Base-by-base conservation (phyloP, 2,888 invertebrate genomes). In the Autographa gamma region DNA sequence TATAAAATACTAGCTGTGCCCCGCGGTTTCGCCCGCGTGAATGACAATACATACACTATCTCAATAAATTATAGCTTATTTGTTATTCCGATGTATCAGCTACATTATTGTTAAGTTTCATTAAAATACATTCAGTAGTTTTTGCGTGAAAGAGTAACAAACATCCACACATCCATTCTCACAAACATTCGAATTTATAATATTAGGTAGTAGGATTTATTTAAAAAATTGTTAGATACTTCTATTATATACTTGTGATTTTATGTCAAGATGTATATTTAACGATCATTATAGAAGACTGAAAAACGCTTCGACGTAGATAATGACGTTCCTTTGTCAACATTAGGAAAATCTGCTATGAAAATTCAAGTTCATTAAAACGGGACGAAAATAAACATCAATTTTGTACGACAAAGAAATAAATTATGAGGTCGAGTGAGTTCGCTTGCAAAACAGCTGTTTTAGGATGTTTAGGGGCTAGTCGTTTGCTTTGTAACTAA, bases 401-500 rank as follows among this genome's bases (percentile, higher is more conserved):
- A 72, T 70, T 72, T 48, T 59, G 66, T 63, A 41, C 58, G 52
- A 74, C 60, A 69, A 73, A 70, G 69, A 66, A 70, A 63, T 65
- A 79, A 68, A 69, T 71, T 43, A 69, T 43, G 58, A 54, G 52
- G 66, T 63, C 66, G 56, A 38, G 38, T 63, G 71, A 62, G 64
- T 74, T 74, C 34, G 66, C 59, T 58, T 41, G 38, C 41, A 59
- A 64, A 66, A 43, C 73, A 56, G 25, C 52, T 68, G 68, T 68
- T 73, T 61, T 13, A 25, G 54, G 59, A 60, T 73, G 56, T 80
- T 76, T 60, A 64, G 43, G 56, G 54, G 14, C 60, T 19, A 60
- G 60, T 56, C 62, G 48, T 74, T 75, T 66, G 69, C 75, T 74
- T 79, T 71, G 66, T 64, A 77, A 67, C 71, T 67, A 80, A 77